These are phyloP conservation scores for Nymphalis urticae DNA, from an alignment of 2,888 invertebrate genomes.

Conservation along the genomic window DNA sequence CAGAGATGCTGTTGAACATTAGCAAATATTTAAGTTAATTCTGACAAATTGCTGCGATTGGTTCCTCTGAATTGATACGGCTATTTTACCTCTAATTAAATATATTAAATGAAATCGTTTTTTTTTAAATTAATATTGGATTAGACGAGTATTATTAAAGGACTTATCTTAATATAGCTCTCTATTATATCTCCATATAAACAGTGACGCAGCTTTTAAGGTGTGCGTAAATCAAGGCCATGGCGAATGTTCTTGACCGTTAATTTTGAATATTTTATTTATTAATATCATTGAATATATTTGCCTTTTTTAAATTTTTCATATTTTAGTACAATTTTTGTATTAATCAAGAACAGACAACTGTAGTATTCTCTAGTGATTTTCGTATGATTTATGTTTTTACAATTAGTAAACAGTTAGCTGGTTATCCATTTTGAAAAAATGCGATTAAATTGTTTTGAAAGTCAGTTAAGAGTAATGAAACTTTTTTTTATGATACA, in stretches of 20 bases:
- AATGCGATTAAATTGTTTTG: background rate
- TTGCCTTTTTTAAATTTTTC: conserved; percentile 7
- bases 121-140: no score
- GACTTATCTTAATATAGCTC: background rate
- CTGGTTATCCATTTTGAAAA: background rate
- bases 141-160: no score
- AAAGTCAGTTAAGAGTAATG: background rate
- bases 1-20: no score
- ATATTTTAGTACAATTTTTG: background rate
- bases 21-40: no score
- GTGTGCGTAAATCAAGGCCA: conserved; percentile 44
- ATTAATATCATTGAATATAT: conserved; percentile 3
- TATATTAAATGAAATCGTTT: no score
- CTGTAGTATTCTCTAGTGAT: background rate
- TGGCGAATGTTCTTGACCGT: conserved; percentile 46
- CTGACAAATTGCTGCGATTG: no score
- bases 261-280: conserved; percentile 45
- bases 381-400: background rate
- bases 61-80: no score
- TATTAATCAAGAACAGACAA: background rate
- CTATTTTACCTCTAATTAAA: no score
- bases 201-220: background rate
- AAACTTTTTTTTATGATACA: conserved; percentile 19
- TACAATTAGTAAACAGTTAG: background rate
- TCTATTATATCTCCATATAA: background rate